Base-by-base conservation (phyloP, 37 sponge, comb jelly and placozoan species). In the Chondrosia reniformis region DNA sequence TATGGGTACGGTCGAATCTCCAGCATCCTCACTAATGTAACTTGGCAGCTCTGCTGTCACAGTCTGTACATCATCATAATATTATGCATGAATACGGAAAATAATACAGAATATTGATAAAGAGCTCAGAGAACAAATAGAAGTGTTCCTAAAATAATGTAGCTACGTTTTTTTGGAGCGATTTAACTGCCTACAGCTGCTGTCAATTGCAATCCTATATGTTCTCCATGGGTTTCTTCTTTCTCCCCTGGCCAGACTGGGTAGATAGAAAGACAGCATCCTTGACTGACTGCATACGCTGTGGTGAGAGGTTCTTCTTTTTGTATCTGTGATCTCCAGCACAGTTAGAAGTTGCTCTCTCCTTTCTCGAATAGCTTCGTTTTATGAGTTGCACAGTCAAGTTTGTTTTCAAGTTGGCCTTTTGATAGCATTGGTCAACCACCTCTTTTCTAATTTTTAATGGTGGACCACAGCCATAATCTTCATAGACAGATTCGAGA, bases 271-370 rank as follows among this genome's bases (percentile, higher is more conserved):
- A 69, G 4, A 7, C 25, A 12, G 72, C 72, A 4, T 0, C 4
- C 43, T 69, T 69, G n/a, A 69, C 72, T 34, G 72, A 41, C 4
- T 28, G 22, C 30, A 66, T 22, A 7, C 67, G 67, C 21, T 38
- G 24, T 40, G 43, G 72, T 8, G 72, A 69, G 44, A 69, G 36
- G 7, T 34, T 69, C 36, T 69, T 69, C 22, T 69, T 69, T 44
- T 34, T 34, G 42, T 69, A 69, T 2, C 72, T 8, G 43, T 69
- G 44, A 6, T 69, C 72, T 40, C 72, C 72, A 39, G 72, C 43
- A 69, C 72, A 69, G 22, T 69, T 69, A 17, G 72, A 69, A 13
- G 43, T 69, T 24, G 72, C 72, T 25, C 72, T 21, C 13, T 69
- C 72, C 12, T 4, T 34, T 24, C 21, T 34, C 25, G 72, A 69